These are phyloP conservation scores for Lycorma delicatula DNA, from an alignment of 1,140 invertebrate species.

Conservation along the genomic window DNA sequence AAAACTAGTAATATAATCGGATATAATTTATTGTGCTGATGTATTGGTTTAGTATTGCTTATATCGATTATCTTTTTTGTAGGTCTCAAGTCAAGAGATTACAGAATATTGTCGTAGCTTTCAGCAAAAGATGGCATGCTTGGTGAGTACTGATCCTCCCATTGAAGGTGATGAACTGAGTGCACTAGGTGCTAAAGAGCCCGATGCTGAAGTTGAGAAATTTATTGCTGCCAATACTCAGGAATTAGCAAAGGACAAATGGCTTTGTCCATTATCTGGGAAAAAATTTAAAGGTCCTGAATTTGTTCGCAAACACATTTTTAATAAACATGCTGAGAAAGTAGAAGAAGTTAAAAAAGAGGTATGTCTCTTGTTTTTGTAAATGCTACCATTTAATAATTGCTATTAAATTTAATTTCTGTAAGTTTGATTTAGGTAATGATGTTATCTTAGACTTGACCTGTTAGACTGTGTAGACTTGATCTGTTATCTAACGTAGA, in stretches of 20 bases:
- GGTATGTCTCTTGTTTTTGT: constrained; percentile 44
- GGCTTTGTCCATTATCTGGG: constrained; percentile 95
- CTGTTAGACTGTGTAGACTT: too few species aligned
- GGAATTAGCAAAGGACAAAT: constrained; percentile 94
- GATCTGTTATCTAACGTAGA: too few species aligned
- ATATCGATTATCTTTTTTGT: constrained; percentile 18
- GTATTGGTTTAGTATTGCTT: too few species aligned
- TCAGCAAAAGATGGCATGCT: constrained; percentile 83
- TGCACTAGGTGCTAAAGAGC: constrained; percentile 80
- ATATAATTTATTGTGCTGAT: too few species aligned
- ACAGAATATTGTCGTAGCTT: constrained; percentile 70
- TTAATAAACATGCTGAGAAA: constrained; percentile 95
- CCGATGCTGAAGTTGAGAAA: constrained; percentile 85
- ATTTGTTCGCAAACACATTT: constrained; percentile 97
- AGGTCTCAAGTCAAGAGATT: constrained; percentile 54
- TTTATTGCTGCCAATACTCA: constrained; percentile 91
- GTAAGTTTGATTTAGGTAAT: too few species aligned
- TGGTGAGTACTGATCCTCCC: constrained; percentile 59
- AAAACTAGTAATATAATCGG: too few species aligned
- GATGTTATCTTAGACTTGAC: too few species aligned
- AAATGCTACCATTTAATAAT: too few species aligned
- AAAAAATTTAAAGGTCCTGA: constrained; percentile 99
- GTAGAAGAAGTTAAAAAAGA: constrained; percentile 95
- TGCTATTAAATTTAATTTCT: too few species aligned
- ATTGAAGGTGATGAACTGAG: constrained; percentile 71